Evolutionary conservation across 2,888 invertebrate species (phyloP).

Genomic region (Eristalinus aeneus): DNA sequence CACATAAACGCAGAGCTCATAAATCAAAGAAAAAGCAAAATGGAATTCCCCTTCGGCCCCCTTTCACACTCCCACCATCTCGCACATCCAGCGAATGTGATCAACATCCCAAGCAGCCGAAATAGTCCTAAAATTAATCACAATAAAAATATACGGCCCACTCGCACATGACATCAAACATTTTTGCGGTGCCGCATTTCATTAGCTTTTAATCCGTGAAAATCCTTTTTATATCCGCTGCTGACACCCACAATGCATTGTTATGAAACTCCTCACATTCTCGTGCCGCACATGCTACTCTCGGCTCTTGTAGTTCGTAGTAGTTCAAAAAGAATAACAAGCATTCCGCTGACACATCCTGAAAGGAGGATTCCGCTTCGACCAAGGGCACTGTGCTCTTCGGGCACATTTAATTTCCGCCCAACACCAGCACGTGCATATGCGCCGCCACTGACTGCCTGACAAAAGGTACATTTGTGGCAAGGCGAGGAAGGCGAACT

Average conservation of each 20-base stretch:
- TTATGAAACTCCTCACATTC: conserved; percentile 21
- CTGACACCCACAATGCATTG: conserved; percentile 72
- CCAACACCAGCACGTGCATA: conserved; percentile 5
- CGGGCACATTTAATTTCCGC: conserved; percentile 43
- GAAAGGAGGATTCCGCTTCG: conserved; percentile 39
- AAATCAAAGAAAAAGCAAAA: conserved; percentile 40
- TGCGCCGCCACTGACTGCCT: neutral
- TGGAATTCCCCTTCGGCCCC: no score
- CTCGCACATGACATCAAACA: conserved; percentile 22
- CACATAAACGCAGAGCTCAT: conserved; percentile 43
- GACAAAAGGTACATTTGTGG: conserved; percentile 33
- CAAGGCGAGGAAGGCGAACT: conserved; percentile 5
- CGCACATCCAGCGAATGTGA: neutral
- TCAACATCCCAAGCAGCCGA: neutral
- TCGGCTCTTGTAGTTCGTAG: conserved; percentile 31
- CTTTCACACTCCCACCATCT: conserved; percentile 12
- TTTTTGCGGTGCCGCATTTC: conserved; percentile 71
- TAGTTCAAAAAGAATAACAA: conserved; percentile 44
- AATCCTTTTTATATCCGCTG: conserved; percentile 75
- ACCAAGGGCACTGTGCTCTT: neutral
- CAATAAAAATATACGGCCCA: conserved; percentile 45
- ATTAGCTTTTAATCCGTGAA: conserved; percentile 76
- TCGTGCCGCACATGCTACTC: neutral
- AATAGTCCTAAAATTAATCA: conserved; percentile 62
- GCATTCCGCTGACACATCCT: conserved; percentile 20